Conservation (phyloP, 2,888 invertebrate species). For the Apodemia zela region DNA sequence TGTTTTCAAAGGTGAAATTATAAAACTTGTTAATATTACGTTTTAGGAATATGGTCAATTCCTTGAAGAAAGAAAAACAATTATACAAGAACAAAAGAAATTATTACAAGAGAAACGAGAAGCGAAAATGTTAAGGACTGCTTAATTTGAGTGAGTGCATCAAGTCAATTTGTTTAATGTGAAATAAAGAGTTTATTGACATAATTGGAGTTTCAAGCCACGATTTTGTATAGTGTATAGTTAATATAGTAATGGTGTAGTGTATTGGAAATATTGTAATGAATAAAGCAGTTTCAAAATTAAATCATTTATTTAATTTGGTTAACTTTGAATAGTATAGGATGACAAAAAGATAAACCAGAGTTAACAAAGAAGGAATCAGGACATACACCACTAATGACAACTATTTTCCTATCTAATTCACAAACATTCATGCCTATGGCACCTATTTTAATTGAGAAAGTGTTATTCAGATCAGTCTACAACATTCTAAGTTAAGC, state of each 20-base stretch:
- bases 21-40: too few species aligned
- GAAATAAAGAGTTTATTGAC: too few species aligned
- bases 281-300: constrained; percentile 21
- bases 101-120: constrained; percentile 91
- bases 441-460: constrained; percentile 10
- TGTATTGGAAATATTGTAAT: constrained; percentile 20
- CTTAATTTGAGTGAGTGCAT: constrained; percentile 35
- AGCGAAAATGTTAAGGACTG: constrained; percentile 94
- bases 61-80: constrained; percentile 85
- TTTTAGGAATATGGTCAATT: constrained; percentile 89
- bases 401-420: neutral
- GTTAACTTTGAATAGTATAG: neutral
- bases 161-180: too few species aligned
- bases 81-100: constrained; percentile 87
- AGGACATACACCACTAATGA: neutral
- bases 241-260: constrained; percentile 19
- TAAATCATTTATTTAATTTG: constrained; percentile 7
- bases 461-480: constrained; percentile 28
- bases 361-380: neutral
- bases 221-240: too few species aligned
- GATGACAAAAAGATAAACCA: neutral
- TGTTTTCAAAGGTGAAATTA: too few species aligned
- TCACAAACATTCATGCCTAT: constrained; percentile 9
- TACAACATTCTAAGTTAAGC: constrained; percentile 23
- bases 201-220: too few species aligned